phyloP scores from a whole-genome alignment of 2,888 invertebrate species.

The Tiphia femorata region DNA sequence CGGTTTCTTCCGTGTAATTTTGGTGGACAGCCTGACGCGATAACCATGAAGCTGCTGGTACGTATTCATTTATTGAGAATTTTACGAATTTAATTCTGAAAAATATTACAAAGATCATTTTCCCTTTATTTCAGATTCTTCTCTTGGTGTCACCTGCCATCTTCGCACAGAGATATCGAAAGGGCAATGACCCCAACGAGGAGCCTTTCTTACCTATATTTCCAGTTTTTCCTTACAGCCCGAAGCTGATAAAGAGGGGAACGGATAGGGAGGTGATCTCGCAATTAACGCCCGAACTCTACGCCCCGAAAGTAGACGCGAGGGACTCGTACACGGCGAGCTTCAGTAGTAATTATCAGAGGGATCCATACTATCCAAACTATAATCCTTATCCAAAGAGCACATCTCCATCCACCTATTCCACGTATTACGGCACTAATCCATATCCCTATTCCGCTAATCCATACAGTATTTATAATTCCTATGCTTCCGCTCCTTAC shows the following conservation, averaged over 20 bases:
- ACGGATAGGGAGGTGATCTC: constrained; percentile 45
- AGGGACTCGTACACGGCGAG: constrained; percentile 55
- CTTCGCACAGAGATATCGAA: constrained; percentile 47
- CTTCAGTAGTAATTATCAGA: constrained; percentile 46
- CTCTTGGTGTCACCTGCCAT: constrained; percentile 54
- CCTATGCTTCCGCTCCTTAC: constrained; percentile 34
- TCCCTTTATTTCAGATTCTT: constrained; percentile 50
- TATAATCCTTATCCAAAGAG: constrained; percentile 51
- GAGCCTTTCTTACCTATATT: constrained; percentile 64
- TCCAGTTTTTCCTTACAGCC: constrained; percentile 61
- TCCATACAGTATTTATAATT: constrained; percentile 31
- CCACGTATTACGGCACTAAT: constrained; percentile 19
- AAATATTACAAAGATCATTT: not conserved
- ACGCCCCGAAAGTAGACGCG: constrained; percentile 56
- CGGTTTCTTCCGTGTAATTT: not conserved
- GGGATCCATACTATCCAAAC: constrained; percentile 51
- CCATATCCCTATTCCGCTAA: constrained; percentile 18
- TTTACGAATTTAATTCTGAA: not conserved
- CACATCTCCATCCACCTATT: constrained; percentile 1
- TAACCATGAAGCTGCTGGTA: constrained; percentile 58
- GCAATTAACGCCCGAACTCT: constrained; percentile 56
- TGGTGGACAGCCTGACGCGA: constrained; percentile 12
- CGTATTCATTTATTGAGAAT: constrained; percentile 37
- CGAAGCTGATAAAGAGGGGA: constrained; percentile 62
- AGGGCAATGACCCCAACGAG: constrained; percentile 54